phyloP scores from a whole-genome alignment of 2,113 vertebrate species.

The Sinosuthora webbiana region DNA sequence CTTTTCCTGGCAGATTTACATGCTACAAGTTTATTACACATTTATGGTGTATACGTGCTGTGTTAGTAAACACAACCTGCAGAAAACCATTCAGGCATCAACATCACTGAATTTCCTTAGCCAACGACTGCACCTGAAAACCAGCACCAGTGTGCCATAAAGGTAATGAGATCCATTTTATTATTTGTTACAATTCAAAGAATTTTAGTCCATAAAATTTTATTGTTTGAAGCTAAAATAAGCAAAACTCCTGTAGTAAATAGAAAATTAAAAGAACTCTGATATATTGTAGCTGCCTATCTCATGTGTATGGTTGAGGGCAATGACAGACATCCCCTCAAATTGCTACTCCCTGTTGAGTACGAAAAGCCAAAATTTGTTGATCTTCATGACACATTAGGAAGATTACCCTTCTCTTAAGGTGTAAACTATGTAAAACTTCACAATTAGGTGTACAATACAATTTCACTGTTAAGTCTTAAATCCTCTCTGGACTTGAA shows the following conservation, averaged over 20 bases:
- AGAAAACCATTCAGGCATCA: neutral
- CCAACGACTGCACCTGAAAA: neutral
- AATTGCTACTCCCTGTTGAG: neutral
- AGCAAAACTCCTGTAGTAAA: neutral
- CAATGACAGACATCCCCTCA: neutral
- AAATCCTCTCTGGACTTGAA: neutral
- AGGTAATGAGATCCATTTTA: neutral
- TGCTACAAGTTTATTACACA: neutral
- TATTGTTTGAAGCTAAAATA: neutral
- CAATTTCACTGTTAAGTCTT: neutral
- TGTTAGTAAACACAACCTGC: neutral
- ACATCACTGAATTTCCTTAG: neutral
- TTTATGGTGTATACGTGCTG: neutral
- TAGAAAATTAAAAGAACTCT: neutral
- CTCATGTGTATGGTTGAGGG: neutral
- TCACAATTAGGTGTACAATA: neutral
- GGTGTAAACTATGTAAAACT: neutral
- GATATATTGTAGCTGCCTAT: neutral
- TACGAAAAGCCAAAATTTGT: neutral
- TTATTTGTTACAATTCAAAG: neutral
- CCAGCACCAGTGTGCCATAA: neutral
- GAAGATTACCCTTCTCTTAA: neutral
- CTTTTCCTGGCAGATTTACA: neutral
- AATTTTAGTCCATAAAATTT: neutral
- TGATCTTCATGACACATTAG: neutral